phyloP scores from a whole-genome alignment of 2,113 vertebrate species.

The Melanerpes aurifrons region DNA sequence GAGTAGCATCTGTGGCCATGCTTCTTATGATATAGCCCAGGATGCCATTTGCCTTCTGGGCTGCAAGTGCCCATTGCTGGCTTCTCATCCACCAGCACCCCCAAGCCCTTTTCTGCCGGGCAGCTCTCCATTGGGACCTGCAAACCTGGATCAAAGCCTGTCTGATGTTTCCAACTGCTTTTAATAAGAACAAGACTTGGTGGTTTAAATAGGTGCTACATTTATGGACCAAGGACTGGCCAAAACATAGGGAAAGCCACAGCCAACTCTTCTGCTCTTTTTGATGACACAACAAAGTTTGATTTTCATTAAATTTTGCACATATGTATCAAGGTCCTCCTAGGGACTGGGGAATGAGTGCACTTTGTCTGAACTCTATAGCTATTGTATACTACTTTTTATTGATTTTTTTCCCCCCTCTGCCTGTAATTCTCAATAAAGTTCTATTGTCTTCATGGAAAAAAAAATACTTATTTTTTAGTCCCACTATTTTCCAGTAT shows the following conservation, averaged over 20 bases:
- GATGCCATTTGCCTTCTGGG: no score
- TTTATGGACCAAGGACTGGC: constrained; percentile 52
- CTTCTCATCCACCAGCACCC: no score
- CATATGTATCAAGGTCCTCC: constrained; percentile 64
- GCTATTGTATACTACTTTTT: constrained; percentile 69
- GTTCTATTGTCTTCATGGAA: constrained; percentile 65
- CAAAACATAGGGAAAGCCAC: neutral
- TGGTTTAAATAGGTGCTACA: constrained; percentile 56
- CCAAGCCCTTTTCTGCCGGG: no score
- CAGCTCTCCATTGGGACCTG: neutral
- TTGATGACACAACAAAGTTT: constrained; percentile 65
- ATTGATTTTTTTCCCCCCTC: constrained; percentile 54
- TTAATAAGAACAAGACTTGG: constrained; percentile 4
- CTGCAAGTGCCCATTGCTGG: no score
- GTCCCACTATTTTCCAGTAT: constrained; percentile 34
- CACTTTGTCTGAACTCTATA: constrained; percentile 68
- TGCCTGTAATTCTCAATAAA: constrained; percentile 53
- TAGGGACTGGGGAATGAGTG: constrained; percentile 57
- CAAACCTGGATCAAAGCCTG: neutral
- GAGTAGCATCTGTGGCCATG: no score
- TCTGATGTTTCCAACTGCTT: neutral
- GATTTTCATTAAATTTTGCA: constrained; percentile 70
- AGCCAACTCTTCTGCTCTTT: constrained; percentile 55
- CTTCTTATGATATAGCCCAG: no score
- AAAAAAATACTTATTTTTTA: constrained; percentile 73